Base-by-base conservation (phyloP, 2,797 vertebrate genomes). In the Esox masquinongy region DNA sequence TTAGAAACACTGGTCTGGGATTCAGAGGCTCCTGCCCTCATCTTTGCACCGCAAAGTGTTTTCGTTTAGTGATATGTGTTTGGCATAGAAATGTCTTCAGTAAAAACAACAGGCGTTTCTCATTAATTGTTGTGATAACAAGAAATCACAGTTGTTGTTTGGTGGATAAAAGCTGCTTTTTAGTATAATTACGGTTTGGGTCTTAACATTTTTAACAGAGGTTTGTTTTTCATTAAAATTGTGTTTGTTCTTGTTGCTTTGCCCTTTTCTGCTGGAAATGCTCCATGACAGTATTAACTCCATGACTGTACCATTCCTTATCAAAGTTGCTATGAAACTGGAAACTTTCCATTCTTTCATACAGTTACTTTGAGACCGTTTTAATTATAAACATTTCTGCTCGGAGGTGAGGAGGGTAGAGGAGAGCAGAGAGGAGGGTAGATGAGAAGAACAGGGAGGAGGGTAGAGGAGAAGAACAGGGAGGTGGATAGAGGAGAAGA, bases 71-170 rank as follows among this genome's bases (percentile, higher is more conserved):
- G 15, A 29, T 14, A 63, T 14, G 2, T 31, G 7, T 31, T 66
- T 31, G 63, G 12, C 26, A 7, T 43, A 17, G 12, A 16, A 31
- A 31, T 47, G 26, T 49, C 68, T 70, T 29, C 19, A 70, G 15
- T 15, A 16, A 15, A 26, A 70, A 70, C 22, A 70, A 49, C 39
- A 70, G 43, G 2, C 8, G 53, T 24, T 24, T 22, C 43, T 70
- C 68, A 17, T 70, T 70, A 47, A 68, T 24, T 70, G 68, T 39
- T 50, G 68, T 70, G n/a, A 70, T 70, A 29, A 50, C 43, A 70
- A 36, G 66, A 68, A 26, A 68, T 8, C 66, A 24, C 68, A 70
- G 68, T 43, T 70, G 68, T 49, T 24, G 22, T 69, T 47, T 69
- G 43, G 34, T 19, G 31, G 19, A 43, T 8, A 31, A 31, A 7